Base-by-base conservation (phyloP, 2,797 vertebrate species). In the Eulemur mongoz region DNA sequence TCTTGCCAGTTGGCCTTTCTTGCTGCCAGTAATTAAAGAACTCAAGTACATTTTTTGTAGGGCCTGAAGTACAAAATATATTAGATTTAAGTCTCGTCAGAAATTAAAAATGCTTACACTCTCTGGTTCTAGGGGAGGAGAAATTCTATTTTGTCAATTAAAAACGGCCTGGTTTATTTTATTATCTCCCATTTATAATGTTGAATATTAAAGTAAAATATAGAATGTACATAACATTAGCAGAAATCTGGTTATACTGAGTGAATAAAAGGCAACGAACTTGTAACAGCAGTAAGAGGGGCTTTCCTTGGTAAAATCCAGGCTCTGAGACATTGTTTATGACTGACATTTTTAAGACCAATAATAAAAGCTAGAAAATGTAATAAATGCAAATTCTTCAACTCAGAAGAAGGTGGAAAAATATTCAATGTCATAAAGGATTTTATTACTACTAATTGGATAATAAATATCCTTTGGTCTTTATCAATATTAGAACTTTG, bases 151-250 rank as follows among this genome's bases (percentile, higher is more conserved):
- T 67, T 93, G 15, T 54, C 48, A 59, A 32, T 86, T 92, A 43
- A 52, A 22, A 89, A 95, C 75, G 38, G 2, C 43, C 76, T 81
- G 40, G 32, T 9, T 92, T 92, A 88, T 78, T 88, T 87, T 75
- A 85, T 69, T 93, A 57, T 67, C 25, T 94, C 75, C 11, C 59
- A 78, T 57, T 52, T 88, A 23, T 87, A 79, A 40, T 65, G 23
- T 73, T 82, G 85, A 97, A 81, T 73, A 65, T 92, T 91, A 94
- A 93, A 30, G 80, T 73, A 92, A 85, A 96, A 69, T 50, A 50
- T 12, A 38, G 35, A 73, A 79, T 45, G 2, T 52, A 59, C 1
- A 83, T 67, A 92, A 67, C 15, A 93, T 61, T 86, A 69, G 32
- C 61, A 93, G 69, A 95, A 95, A 86, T 80, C 12, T 89, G 40